Evolutionary conservation across 30 jellyfish, hydroid and myxozoan species (phyloP).

Genomic region (Nemopilema nomurai): DNA sequence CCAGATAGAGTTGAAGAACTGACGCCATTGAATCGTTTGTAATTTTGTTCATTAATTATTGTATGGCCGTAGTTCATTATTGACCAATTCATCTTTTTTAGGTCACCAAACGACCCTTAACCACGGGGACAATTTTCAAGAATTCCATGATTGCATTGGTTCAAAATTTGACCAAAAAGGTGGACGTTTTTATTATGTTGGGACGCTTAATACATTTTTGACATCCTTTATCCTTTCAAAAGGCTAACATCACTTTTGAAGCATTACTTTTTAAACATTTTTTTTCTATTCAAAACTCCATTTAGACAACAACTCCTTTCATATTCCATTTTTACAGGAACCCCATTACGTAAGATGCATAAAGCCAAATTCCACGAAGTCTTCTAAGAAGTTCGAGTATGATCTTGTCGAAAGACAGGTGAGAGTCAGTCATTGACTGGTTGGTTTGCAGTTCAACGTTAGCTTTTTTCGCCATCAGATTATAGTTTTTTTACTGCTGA

Average conservation of each 20-base stretch:
- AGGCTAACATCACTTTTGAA: too few relatives aligned
- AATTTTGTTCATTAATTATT: too few relatives aligned
- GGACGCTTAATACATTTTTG: too few relatives aligned
- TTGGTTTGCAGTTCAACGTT: too few relatives aligned
- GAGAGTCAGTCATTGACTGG: too few relatives aligned
- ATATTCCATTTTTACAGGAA: slow-evolving; percentile 40
- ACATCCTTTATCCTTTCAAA: too few relatives aligned
- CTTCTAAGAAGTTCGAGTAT: slow-evolving; percentile 73
- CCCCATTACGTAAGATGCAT: slow-evolving; percentile 97
- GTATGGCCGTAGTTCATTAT: too few relatives aligned
- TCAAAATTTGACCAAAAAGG: slow-evolving; percentile 80
- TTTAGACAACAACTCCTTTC: background rate
- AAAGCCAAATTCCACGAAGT: slow-evolving; percentile 83
- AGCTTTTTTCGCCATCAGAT: too few relatives aligned
- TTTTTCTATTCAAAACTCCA: too few relatives aligned
- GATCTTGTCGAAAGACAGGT: slow-evolving; percentile 88
- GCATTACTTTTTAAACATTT: background rate
- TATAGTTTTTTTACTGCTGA: too few relatives aligned
- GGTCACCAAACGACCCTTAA: slow-evolving; percentile 94
- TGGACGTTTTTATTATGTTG: slow-evolving; percentile 14
- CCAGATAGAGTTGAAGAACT: too few relatives aligned
- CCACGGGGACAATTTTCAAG: slow-evolving; percentile 92
- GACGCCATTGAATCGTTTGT: too few relatives aligned
- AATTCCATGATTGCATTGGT: slow-evolving; percentile 89
- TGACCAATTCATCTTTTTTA: background rate